Conservation (phyloP, 2,888 invertebrate species). For the Incurvaria masculella region DNA sequence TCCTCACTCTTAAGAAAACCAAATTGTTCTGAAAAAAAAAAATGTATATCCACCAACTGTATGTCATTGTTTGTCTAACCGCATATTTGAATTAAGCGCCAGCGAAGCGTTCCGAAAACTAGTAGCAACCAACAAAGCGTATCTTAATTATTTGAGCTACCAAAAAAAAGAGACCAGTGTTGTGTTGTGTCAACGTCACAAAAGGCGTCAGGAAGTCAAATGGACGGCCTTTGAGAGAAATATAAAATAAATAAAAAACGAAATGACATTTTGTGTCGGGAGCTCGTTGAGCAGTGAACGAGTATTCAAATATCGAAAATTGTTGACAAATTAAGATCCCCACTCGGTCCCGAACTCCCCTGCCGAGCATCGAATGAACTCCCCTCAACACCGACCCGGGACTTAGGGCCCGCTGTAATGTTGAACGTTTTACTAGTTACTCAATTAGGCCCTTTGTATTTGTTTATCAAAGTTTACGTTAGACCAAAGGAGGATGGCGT, state of each 20-base stretch:
- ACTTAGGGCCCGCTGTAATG: slow-evolving; percentile 7
- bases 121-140: not conserved
- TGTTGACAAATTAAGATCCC: slow-evolving; percentile 58
- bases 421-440: slow-evolving; percentile 48
- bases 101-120: not conserved
- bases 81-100: not conserved
- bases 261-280: not conserved
- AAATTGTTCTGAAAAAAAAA: too few relatives aligned
- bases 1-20: too few relatives aligned
- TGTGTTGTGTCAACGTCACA: not conserved
- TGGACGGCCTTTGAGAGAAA: not conserved
- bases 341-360: slow-evolving; percentile 42
- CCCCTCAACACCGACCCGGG: not conserved
- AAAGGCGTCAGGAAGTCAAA: not conserved
- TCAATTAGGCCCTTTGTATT: slow-evolving; percentile 60
- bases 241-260: not conserved
- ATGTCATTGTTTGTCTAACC: too few relatives aligned
- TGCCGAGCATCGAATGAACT: slow-evolving; percentile 3
- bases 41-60: too few relatives aligned
- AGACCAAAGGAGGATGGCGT: slow-evolving; percentile 29
- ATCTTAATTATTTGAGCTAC: not conserved
- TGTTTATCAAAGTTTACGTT: slow-evolving; percentile 56
- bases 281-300: slow-evolving; percentile 46
- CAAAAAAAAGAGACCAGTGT: not conserved
- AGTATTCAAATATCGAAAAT: slow-evolving; percentile 57